Conservation (phyloP, 2,797 vertebrate species). For the Takifugu rubripes region DNA sequence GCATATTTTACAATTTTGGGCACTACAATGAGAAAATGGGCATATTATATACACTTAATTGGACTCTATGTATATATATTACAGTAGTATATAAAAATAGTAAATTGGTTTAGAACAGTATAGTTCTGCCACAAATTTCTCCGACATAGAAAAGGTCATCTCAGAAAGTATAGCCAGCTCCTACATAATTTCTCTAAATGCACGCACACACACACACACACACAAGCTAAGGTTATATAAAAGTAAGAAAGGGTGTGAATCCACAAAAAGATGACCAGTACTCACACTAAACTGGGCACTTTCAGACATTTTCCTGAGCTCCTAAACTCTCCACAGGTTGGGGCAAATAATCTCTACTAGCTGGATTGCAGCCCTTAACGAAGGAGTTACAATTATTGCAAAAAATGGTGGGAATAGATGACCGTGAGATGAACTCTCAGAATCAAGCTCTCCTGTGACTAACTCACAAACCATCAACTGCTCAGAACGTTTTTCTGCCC, state of each 20-base stretch:
- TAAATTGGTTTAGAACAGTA: slow-evolving; percentile 53
- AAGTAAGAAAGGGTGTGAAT: slow-evolving; percentile 53
- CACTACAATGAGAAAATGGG: slow-evolving; percentile 53
- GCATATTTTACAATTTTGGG: slow-evolving; percentile 58
- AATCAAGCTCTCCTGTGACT: slow-evolving; percentile 40
- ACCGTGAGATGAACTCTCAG: slow-evolving; percentile 65
- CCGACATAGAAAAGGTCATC: slow-evolving; percentile 67
- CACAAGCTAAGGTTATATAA: slow-evolving; percentile 65
- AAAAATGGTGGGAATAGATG: slow-evolving; percentile 61
- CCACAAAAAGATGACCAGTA: slow-evolving; percentile 48
- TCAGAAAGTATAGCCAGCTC: slow-evolving; percentile 63
- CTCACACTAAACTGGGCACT: slow-evolving; percentile 64
- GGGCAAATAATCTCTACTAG: slow-evolving; percentile 72
- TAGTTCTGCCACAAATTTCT: slow-evolving; percentile 51
- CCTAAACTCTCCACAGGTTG: slow-evolving; percentile 62
- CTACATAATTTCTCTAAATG: slow-evolving; percentile 59
- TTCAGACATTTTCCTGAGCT: slow-evolving; percentile 79
- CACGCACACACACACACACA: slow-evolving; percentile 56
- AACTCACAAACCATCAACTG: slow-evolving; percentile 47
- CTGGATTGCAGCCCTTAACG: slow-evolving; percentile 72
- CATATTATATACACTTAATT: slow-evolving; percentile 55
- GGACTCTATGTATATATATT: slow-evolving; percentile 31
- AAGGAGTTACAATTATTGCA: slow-evolving; percentile 69
- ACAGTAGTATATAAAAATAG: slow-evolving; percentile 71
- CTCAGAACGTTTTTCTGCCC: slow-evolving; percentile 7